Conservation (phyloP, 2,113 vertebrate species). For the Chiloscyllium plagiosum region DNA sequence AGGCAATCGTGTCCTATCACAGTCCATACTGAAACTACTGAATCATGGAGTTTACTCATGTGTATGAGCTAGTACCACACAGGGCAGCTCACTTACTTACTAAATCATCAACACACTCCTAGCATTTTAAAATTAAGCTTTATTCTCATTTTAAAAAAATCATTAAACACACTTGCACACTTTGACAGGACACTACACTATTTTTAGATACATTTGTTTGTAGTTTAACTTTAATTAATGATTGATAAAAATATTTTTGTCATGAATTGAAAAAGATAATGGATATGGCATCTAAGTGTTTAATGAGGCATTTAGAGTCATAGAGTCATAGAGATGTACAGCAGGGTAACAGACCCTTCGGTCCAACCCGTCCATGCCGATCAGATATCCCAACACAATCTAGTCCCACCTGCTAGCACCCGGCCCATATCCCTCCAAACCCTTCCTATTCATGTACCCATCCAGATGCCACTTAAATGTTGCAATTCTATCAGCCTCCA, state of each 20-base stretch:
- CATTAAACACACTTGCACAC: background rate
- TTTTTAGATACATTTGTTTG: background rate
- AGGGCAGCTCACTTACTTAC: background rate
- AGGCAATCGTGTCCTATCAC: background rate
- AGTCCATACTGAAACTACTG: background rate
- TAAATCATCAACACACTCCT: background rate
- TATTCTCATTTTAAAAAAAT: background rate
- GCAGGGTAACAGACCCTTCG: no score
- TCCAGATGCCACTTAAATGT: no score
- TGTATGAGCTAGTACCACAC: background rate
- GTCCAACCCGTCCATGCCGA: no score
- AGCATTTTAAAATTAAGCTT: background rate
- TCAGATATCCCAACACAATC: no score
- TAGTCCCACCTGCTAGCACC: no score
- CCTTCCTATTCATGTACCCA: no score
- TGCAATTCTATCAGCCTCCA: no score
- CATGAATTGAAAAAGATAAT: background rate
- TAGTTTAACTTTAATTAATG: background rate
- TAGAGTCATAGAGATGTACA: no score
- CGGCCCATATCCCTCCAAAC: no score
- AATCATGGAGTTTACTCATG: background rate
- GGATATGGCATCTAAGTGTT: background rate
- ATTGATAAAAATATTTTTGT: background rate
- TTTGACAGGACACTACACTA: background rate
- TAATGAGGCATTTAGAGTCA: background rate